Base-by-base conservation (phyloP, 2,797 vertebrate genomes). In the Acanthurus lineatus region DNA sequence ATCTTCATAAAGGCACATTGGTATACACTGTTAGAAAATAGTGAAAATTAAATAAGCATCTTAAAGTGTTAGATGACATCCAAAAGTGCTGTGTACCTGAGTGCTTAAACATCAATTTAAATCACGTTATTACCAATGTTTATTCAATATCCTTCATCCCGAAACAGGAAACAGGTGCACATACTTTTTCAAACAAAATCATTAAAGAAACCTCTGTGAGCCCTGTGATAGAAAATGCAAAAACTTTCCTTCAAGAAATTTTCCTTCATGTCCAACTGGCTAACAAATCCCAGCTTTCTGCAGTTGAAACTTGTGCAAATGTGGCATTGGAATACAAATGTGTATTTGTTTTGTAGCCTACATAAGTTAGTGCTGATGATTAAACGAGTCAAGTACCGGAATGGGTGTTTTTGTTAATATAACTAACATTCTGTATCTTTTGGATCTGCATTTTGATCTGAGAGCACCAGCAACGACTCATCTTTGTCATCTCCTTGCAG, bases 371-470 rank as follows among this genome's bases (percentile, higher is more conserved):
- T 81, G 32, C 66, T 82, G 38, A 68, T 59, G 19, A 73, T 73
- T 63, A 75, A 35, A 79, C 49, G 38, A 66, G 28, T 72, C 58
- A 57, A 65, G 66, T 83, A 75, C 75, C 72, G 73, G 52, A 60
- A 81, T 14, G 61, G 20, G 28, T 54, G 22, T 73, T 80, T 76
- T 44, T 63, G 22, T 77, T 62, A 66, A 65, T 16, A 44, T 9
- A 48, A 4, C 70, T 92, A 94, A 89, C 87, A 92, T 35, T 88
- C 79, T 4, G 85, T 83, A 15, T 94, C 84, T 69, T 74, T 17
- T 53, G 78, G 51, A 70, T 61, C 79, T 38, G 14, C 60, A 17
- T 69, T 25, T 68, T 75, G 57, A 73, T 87, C 88, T 4, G 22
- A 40, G n/a, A 91, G 74, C 72, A 84, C 59, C 71, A 83, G 52